Conservation (phyloP, 2,113 vertebrate genomes). For the Oncorhynchus mykiss region DNA sequence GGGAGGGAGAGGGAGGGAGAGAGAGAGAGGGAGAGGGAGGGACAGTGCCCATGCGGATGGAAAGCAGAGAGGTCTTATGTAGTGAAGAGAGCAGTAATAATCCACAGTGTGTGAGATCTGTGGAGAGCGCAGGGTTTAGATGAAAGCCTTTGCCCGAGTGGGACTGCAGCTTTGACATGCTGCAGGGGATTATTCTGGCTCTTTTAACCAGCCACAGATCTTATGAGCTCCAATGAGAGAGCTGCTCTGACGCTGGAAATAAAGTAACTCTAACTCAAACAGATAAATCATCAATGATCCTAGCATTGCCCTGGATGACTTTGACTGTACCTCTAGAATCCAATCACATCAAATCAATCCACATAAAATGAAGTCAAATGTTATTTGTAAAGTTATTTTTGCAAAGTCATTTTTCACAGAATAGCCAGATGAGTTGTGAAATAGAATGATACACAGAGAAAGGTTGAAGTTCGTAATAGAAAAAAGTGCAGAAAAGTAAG, state of each 20-base stretch:
- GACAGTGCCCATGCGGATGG: conserved; percentile 41
- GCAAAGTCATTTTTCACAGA: background rate
- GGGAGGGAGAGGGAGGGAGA: too few species aligned
- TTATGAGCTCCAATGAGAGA: conserved; percentile 22
- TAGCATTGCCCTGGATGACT: background rate
- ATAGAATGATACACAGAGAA: background rate
- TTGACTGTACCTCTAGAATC: background rate
- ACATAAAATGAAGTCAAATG: background rate
- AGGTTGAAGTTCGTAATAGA: background rate
- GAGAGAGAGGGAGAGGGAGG: too few species aligned
- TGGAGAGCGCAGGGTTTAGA: conserved; percentile 18
- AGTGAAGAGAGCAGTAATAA: background rate
- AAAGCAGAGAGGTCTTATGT: conserved; percentile 21
- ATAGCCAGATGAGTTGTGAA: background rate
- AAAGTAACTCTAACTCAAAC: background rate
- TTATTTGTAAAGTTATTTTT: background rate
- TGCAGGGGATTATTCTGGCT: conserved; percentile 41
- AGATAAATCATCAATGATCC: background rate
- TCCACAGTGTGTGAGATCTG: background rate
- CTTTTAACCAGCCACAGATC: conserved; percentile 19
- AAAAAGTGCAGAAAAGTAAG: too few species aligned
- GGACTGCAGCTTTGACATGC: conserved; percentile 44
- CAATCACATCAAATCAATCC: background rate
- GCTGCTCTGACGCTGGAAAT: background rate
- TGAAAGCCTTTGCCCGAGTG: conserved; percentile 25